These are phyloP conservation scores for Syngnathus typhle DNA, from an alignment of 2,113 vertebrate species.

Conservation along the genomic window DNA sequence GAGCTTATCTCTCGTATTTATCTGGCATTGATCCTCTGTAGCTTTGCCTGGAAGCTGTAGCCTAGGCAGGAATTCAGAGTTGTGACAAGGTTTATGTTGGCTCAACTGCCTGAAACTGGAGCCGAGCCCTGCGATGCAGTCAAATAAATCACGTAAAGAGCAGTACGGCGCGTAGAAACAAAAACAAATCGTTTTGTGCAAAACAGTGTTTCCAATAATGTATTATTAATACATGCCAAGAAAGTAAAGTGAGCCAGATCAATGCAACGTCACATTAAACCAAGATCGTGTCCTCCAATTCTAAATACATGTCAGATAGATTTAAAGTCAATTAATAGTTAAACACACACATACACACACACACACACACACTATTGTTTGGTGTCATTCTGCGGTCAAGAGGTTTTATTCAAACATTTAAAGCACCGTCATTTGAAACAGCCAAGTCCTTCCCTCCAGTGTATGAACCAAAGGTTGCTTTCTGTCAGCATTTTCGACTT, in stretches of 20 bases:
- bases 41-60: conserved; percentile 64
- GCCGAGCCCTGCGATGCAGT: conserved; percentile 44
- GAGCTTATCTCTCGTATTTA: conserved; percentile 61
- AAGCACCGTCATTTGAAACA: conserved; percentile 31
- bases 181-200: conserved; percentile 66
- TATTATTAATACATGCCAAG: conserved; percentile 8
- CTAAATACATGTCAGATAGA: conserved; percentile 59
- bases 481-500: neutral
- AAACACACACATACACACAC: conserved; percentile 36
- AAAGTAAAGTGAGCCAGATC: conserved; percentile 10
- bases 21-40: conserved; percentile 51
- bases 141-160: conserved; percentile 67
- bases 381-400: conserved; percentile 65
- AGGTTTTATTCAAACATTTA: conserved; percentile 48
- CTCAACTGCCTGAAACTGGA: conserved; percentile 61
- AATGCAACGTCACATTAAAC: conserved; percentile 5
- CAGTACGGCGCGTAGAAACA: conserved; percentile 50
- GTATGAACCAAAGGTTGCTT: conserved; percentile 56
- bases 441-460: conserved; percentile 20
- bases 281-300: conserved; percentile 35
- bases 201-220: conserved; percentile 43
- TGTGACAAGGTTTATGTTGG: conserved; percentile 72
- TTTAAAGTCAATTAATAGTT: conserved; percentile 41
- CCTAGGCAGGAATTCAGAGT: conserved; percentile 61
- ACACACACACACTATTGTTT: conserved; percentile 36